A percentile compares a stretch with the other conserved stretches of the same genome.
These are phyloP conservation scores for Heliconius melpomene DNA, from an alignment of 1,140 invertebrate genomes.

Conservation along the genomic window DNA sequence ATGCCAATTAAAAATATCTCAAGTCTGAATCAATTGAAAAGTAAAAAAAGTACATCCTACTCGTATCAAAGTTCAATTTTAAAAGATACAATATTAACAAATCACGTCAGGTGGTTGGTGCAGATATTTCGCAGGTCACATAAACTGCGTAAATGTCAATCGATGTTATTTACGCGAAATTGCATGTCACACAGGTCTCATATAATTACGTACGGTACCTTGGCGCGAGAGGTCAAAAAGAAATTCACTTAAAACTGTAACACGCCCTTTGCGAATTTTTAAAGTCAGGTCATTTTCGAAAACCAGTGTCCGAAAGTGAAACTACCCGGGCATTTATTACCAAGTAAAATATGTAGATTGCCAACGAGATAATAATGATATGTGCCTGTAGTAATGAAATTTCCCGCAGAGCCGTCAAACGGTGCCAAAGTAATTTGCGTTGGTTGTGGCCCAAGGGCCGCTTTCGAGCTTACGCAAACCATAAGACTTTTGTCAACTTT, in stretches of 20 bases:
- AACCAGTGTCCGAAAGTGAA: conserved; percentile 79
- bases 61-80: conserved; percentile 4
- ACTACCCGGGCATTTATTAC: conserved; percentile 77
- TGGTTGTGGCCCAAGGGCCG: conserved; percentile 75
- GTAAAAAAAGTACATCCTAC: background rate
- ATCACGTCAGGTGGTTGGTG: conserved; percentile 23
- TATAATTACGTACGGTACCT: conserved; percentile 75
- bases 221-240: conserved; percentile 79
- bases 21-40: background rate
- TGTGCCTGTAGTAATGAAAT: conserved; percentile 81
- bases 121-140: conserved; percentile 36
- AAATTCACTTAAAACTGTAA: conserved; percentile 80
- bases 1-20: conserved; percentile 9
- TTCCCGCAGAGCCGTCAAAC: conserved; percentile 75
- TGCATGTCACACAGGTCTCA: conserved; percentile 63
- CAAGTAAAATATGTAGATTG: conserved; percentile 80
- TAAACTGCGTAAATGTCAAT: conserved; percentile 68
- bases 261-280: conserved; percentile 76
- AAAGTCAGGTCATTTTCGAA: conserved; percentile 79
- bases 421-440: conserved; percentile 81
- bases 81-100: conserved; percentile 25
- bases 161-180: conserved; percentile 74
- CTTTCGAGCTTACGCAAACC: conserved; percentile 76
- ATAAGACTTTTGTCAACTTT: conserved; percentile 63
- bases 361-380: conserved; percentile 79